phyloP scores from a whole-genome alignment of 2,113 vertebrate genomes.

The Casuarius casuarius region DNA sequence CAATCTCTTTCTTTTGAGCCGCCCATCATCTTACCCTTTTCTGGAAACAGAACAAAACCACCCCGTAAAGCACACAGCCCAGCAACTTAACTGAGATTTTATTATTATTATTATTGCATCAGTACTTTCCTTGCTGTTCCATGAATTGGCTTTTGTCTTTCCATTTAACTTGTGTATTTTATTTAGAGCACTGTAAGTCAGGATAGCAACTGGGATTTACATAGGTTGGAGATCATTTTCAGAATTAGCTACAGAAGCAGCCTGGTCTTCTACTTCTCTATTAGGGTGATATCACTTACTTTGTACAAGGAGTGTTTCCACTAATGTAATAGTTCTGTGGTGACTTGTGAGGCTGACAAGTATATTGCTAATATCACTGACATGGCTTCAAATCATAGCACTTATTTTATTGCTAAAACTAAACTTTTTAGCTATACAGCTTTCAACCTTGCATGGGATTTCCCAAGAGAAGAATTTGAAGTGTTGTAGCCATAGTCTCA shows the following conservation, averaged over 20 bases:
- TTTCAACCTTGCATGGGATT: not conserved
- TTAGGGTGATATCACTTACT: not conserved
- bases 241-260: not conserved
- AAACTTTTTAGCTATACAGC: not conserved
- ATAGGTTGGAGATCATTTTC: rapidly evolving
- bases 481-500: rapidly evolving
- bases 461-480: not conserved
- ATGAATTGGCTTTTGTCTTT: not conserved
- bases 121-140: not conserved
- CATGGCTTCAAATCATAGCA: not conserved
- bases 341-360: not conserved
- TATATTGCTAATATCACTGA: not conserved
- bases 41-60: not conserved
- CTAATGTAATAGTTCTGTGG: not conserved
- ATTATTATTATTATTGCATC: rapidly evolving
- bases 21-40: not conserved
- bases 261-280: not conserved
- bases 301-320: not conserved
- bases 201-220: not conserved
- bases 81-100: not conserved
- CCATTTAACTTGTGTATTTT: not conserved
- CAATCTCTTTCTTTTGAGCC: not conserved
- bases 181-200: not conserved
- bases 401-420: not conserved
- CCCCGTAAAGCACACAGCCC: rapidly evolving